Conservation (phyloP, 1,140 invertebrate species). For the Zaprionus inermis region DNA sequence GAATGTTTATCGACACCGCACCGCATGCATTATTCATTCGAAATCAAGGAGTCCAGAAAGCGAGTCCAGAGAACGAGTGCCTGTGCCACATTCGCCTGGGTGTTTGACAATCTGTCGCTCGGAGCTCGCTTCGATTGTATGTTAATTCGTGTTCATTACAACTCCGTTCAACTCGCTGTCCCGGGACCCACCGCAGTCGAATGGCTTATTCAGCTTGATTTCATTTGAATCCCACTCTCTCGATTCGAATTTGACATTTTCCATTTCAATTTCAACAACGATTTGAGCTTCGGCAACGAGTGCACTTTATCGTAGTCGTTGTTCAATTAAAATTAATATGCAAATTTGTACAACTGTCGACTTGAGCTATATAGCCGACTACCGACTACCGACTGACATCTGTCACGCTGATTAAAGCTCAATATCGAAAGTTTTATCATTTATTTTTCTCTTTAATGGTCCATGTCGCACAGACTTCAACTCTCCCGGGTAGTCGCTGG, state of each 20-base stretch:
- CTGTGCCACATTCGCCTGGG: conserved; percentile 21
- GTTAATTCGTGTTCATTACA: conserved; percentile 67
- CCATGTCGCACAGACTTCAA: neutral
- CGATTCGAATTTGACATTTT: conserved; percentile 61
- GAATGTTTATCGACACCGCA: conserved; percentile 4
- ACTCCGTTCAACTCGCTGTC: conserved; percentile 9
- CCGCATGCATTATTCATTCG: conserved; percentile 46
- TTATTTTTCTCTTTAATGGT: conserved; percentile 19
- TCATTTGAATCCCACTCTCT: conserved; percentile 11
- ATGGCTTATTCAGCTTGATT: conserved; percentile 66
- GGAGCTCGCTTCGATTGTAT: conserved; percentile 59
- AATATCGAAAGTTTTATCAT: conserved; percentile 13
- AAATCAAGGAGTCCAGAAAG: conserved; percentile 1
- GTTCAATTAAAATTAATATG: conserved; percentile 83
- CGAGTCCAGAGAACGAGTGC: conserved; percentile 24
- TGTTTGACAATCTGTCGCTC: conserved; percentile 57
- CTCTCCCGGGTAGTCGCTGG: conserved; percentile 10
- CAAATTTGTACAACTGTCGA: conserved; percentile 63
- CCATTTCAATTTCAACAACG: conserved; percentile 37
- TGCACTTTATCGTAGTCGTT: conserved; percentile 52
- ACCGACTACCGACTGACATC: conserved; percentile 48
- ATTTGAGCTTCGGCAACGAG: conserved; percentile 34
- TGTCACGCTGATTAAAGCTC: conserved; percentile 63
- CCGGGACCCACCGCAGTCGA: conserved; percentile 52
- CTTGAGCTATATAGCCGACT: conserved; percentile 16